These are phyloP conservation scores for Parapsyche elsis DNA, from an alignment of 1,140 invertebrate species.

Conservation along the genomic window DNA sequence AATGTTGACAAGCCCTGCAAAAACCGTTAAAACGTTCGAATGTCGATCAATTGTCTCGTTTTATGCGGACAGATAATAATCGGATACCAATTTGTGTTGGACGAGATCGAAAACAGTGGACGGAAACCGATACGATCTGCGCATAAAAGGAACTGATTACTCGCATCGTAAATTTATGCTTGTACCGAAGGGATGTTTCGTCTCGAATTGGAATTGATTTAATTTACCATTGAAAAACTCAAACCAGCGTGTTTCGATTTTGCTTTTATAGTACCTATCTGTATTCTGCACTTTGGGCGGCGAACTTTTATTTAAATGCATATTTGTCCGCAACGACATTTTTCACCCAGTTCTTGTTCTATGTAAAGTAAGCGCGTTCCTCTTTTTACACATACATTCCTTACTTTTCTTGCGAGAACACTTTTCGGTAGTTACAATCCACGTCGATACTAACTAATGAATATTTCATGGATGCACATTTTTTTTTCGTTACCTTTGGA, in stretches of 20 bases:
- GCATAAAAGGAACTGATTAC: not conserved
- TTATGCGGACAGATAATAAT: not conserved
- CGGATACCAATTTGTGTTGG: conserved; percentile 11
- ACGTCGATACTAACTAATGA: conserved; percentile 11
- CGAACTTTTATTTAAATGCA: not conserved
- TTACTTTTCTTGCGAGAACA: not conserved
- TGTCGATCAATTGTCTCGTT: conserved; percentile 15
- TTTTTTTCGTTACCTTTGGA: conserved; percentile 18
- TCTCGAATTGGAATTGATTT: not conserved
- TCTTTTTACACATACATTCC: not conserved
- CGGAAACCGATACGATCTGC: conserved; percentile 10
- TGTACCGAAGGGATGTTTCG: not conserved
- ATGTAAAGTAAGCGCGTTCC: not conserved
- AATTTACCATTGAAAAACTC: not conserved
- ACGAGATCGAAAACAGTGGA: not conserved
- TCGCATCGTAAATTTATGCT: not conserved
- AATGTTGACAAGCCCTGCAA: not conserved
- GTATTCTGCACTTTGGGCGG: not conserved
- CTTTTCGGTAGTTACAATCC: conserved; percentile 19
- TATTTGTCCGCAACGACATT: not conserved
- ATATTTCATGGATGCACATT: conserved; percentile 35
- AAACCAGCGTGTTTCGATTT: not conserved
- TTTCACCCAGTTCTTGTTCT: not conserved
- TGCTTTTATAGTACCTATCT: not conserved
- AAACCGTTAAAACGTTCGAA: not conserved